Conservation (phyloP, 2,888 invertebrate species). For the Stenchaetothrips biformis region DNA sequence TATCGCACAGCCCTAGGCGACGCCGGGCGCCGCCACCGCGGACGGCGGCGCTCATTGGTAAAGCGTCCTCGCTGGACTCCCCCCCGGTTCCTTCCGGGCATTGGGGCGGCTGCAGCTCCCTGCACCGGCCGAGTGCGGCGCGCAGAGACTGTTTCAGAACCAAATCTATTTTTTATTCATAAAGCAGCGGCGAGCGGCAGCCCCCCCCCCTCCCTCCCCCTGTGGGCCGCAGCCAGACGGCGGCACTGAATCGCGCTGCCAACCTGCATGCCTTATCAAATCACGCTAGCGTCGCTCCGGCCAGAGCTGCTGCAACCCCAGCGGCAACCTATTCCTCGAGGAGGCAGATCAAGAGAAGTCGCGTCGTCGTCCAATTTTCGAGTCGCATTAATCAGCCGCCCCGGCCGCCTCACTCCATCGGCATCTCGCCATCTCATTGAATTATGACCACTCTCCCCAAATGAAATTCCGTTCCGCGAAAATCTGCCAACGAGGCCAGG, state of each 20-base stretch:
- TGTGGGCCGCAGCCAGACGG: background rate
- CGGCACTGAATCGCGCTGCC: background rate
- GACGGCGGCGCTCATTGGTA: no score
- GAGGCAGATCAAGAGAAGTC: no score
- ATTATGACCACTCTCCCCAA: background rate
- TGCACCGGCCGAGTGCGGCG: no score
- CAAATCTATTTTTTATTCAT: constrained; percentile 22
- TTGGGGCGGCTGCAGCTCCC: no score
- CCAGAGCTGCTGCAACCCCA: no score
- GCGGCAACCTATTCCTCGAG: background rate
- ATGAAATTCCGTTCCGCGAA: constrained; percentile 8
- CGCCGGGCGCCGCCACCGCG: no score
- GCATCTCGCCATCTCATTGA: background rate
- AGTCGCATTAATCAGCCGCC: no score
- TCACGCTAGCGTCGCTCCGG: background rate
- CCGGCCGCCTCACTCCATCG: background rate
- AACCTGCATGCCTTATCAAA: constrained; percentile 17
- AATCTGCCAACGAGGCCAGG: background rate
- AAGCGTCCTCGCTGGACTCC: no score
- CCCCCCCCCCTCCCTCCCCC: no score
- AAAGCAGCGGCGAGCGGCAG: background rate
- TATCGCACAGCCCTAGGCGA: no score
- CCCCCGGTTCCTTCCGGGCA: no score
- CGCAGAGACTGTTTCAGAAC: background rate
- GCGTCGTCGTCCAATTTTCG: background rate